phyloP scores from a whole-genome alignment of 2,113 vertebrate genomes.

The Brachyhypopomus occidentalis region DNA sequence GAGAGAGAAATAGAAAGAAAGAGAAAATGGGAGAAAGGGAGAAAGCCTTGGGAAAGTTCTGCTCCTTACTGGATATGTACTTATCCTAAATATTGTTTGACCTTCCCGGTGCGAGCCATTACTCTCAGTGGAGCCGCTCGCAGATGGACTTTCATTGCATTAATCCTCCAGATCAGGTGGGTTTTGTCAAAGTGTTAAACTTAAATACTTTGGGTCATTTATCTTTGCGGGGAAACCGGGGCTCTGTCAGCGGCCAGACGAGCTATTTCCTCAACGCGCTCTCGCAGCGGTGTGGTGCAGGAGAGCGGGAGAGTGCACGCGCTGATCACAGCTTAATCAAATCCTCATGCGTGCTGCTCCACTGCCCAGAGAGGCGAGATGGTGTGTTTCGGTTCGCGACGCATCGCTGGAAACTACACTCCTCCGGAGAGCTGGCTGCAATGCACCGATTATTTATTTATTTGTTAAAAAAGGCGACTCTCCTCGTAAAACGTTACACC shows the following conservation, averaged over 20 bases:
- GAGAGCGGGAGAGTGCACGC: constrained; percentile 59
- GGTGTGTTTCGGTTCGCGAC: too few relatives aligned
- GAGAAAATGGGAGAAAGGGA: not conserved
- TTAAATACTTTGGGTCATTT: constrained; percentile 82
- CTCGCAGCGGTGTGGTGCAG: constrained; percentile 71
- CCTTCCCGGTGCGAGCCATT: constrained; percentile 66
- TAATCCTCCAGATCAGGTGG: constrained; percentile 82
- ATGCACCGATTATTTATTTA: constrained; percentile 41
- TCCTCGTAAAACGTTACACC: constrained; percentile 40
- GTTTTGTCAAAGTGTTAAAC: constrained; percentile 80
- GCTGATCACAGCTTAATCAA: constrained; percentile 78
- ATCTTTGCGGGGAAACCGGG: constrained; percentile 76
- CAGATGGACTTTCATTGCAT: constrained; percentile 75
- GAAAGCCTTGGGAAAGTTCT: constrained; percentile 51
- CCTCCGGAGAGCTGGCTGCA: constrained; percentile 63
- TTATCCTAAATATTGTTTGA: constrained; percentile 73
- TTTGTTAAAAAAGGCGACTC: constrained; percentile 33
- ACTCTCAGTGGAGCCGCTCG: constrained; percentile 67
- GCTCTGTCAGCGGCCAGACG: constrained; percentile 84
- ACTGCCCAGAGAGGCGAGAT: too few relatives aligned
- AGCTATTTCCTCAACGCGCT: constrained; percentile 83
- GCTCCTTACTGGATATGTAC: constrained; percentile 63
- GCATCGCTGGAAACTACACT: constrained; percentile 48
- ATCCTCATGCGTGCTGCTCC: constrained; percentile 75
- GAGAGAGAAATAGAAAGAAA: not conserved